phyloP scores from a whole-genome alignment of 2,113 vertebrate species.

The Xenotilapia longispinis region DNA sequence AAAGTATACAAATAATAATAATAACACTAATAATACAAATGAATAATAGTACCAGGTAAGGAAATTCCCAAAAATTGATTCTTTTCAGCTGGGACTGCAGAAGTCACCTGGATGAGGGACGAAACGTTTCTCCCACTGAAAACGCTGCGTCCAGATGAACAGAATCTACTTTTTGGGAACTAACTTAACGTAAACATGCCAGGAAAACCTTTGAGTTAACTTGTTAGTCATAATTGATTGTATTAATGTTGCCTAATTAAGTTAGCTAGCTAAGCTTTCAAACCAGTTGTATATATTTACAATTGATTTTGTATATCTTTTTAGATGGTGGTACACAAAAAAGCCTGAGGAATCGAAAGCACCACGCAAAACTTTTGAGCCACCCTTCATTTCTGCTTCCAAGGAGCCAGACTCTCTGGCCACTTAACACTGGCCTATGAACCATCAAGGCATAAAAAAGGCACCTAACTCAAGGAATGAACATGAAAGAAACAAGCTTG shows the following conservation, averaged over 20 bases:
- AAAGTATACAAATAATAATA: background rate
- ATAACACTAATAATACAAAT: background rate
- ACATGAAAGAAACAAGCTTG: background rate
- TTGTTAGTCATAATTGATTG: background rate
- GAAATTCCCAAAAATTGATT: background rate
- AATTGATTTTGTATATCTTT: background rate
- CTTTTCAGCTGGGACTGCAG: background rate
- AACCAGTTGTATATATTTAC: background rate
- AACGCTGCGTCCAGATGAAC: background rate
- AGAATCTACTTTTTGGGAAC: background rate
- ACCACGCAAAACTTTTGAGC: background rate
- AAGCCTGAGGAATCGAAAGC: accelerated
- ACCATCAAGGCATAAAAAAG: background rate
- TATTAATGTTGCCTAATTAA: background rate
- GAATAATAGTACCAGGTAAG: background rate
- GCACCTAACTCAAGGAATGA: background rate
- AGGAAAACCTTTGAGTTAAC: background rate
- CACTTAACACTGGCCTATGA: background rate
- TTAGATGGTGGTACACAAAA: background rate
- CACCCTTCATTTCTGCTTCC: background rate
- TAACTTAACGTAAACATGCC: background rate
- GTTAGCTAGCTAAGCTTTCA: background rate
- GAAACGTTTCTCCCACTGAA: background rate
- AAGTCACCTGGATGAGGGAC: background rate
- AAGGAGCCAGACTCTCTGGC: background rate